phyloP scores from a whole-genome alignment of 1,140 invertebrate genomes.

The Orchesella cincta region DNA sequence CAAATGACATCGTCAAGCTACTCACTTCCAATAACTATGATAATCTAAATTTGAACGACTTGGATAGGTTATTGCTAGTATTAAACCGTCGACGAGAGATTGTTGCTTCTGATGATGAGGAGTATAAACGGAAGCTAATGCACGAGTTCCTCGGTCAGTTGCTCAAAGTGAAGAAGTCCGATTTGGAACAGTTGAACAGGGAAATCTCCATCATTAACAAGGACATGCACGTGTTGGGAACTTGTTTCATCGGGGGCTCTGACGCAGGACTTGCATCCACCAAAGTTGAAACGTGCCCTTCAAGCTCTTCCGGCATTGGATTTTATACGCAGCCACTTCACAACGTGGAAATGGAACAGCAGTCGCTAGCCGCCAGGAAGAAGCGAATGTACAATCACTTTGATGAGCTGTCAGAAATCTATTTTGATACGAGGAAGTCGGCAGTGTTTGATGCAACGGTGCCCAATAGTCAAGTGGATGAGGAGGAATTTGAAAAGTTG shows the following conservation, averaged over 20 bases:
- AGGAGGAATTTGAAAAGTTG: conserved; percentile 57
- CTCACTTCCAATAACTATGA: conserved; percentile 49
- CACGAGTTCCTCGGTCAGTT: conserved; percentile 83
- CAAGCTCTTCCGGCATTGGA: background rate
- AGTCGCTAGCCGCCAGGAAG: conserved; percentile 66
- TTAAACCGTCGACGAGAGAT: conserved; percentile 75
- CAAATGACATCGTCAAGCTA: background rate
- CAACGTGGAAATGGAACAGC: conserved; percentile 53
- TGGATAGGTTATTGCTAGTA: conserved; percentile 79
- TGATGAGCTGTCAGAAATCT: conserved; percentile 85
- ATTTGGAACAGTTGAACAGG: conserved; percentile 66
- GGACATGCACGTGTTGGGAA: conserved; percentile 66
- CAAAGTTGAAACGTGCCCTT: background rate
- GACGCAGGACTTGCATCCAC: background rate
- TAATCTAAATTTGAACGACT: conserved; percentile 74
- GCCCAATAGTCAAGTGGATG: conserved; percentile 36
- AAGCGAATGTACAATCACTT: conserved; percentile 82
- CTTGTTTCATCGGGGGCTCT: background rate
- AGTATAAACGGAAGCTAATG: conserved; percentile 75
- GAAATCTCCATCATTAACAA: conserved; percentile 77
- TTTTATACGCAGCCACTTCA: conserved; percentile 39
- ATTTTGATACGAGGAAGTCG: conserved; percentile 74
- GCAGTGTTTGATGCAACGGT: conserved; percentile 61
- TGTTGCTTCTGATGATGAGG: conserved; percentile 75
- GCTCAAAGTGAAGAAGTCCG: conserved; percentile 72